phyloP scores from a whole-genome alignment of 2,797 vertebrate species.

The Thamnophis elegans region DNA sequence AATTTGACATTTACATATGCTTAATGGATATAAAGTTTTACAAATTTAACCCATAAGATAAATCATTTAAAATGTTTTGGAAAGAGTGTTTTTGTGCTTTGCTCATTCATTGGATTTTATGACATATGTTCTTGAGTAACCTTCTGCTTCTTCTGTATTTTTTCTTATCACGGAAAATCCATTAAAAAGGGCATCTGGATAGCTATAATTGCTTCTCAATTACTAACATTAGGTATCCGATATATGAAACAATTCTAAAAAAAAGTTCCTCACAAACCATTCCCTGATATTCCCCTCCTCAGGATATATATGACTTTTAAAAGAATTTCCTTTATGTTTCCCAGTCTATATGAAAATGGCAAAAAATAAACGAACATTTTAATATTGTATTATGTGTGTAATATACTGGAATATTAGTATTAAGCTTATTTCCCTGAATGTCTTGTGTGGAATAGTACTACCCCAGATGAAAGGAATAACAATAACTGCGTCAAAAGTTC shows the following conservation, averaged over 20 bases:
- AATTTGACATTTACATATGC: not conserved
- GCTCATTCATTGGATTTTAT: not conserved
- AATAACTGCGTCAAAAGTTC: not conserved
- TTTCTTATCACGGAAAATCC: not conserved
- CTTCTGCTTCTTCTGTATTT: not conserved
- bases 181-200: not conserved
- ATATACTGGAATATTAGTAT: not conserved
- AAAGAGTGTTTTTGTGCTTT: not conserved
- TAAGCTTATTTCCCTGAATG: not conserved
- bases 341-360: not conserved
- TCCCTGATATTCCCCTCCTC: not conserved
- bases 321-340: not conserved
- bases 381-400: not conserved
- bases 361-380: not conserved
- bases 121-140: not conserved
- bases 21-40: not conserved
- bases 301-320: not conserved
- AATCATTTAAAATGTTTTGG: not conserved
- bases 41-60: not conserved
- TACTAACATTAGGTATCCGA: not conserved
- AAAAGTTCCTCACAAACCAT: not conserved
- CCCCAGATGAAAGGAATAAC: not conserved
- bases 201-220: not conserved
- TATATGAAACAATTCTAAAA: not conserved
- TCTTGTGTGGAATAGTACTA: not conserved